Evolutionary conservation across 2,113 vertebrate genomes (phyloP).

Genomic region (Apodemus speciosus): DNA sequence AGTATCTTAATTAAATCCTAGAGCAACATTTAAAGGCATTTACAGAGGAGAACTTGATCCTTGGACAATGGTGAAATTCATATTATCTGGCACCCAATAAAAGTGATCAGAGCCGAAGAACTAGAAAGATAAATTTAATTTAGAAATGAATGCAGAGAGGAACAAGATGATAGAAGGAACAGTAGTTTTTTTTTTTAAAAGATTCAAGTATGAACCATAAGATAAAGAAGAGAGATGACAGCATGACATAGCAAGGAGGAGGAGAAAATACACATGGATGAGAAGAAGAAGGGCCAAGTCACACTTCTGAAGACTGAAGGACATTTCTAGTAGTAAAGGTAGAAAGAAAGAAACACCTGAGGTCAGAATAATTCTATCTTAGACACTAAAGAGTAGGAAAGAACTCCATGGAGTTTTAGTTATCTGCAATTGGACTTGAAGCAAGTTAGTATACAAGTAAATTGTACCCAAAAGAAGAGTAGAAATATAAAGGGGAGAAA

Average conservation of each 20-base stretch:
- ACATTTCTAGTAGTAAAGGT: not conserved
- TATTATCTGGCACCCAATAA: not conserved
- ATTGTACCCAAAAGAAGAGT: not conserved
- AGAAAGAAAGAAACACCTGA: not conserved
- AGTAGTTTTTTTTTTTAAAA: not conserved
- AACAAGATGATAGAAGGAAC: not conserved
- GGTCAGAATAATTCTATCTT: not conserved
- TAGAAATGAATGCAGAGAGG: not conserved
- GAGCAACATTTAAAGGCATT: slow-evolving; percentile 32
- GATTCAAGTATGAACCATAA: not conserved
- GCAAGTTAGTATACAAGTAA: not conserved
- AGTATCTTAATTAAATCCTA: slow-evolving; percentile 1
- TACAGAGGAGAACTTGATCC: not conserved
- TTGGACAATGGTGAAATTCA: not conserved
- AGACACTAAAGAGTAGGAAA: not conserved
- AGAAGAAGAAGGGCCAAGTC: not conserved
- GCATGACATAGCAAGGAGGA: not conserved
- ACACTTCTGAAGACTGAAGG: not conserved
- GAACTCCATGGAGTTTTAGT: not conserved
- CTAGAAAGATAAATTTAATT: not conserved
- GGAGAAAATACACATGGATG: not conserved
- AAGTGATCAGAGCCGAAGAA: slow-evolving; percentile 44
- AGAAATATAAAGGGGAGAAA: not conserved
- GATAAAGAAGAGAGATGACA: slow-evolving; percentile 13
- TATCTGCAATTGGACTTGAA: not conserved